phyloP scores from a whole-genome alignment of 2,888 invertebrate genomes.

The Dorcus hopei region DNA sequence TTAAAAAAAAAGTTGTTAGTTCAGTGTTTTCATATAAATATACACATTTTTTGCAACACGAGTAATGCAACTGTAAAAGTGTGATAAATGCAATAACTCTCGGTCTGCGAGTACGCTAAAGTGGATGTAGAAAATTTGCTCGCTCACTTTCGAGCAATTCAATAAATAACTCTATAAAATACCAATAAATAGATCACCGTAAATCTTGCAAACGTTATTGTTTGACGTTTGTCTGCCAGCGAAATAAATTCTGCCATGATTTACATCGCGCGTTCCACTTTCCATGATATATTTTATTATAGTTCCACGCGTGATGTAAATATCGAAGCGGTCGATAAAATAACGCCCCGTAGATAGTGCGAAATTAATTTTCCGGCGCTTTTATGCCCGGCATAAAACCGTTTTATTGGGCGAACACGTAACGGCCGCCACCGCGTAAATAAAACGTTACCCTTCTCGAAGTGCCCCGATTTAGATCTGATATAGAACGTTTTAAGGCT shows the following conservation, averaged over 20 bases:
- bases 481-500: constrained; percentile 9
- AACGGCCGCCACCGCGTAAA: constrained; percentile 2
- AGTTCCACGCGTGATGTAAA: constrained; percentile 13
- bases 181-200: constrained; percentile 15
- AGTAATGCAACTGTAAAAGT: no score
- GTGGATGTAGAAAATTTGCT: no score
- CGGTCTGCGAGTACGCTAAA: no score
- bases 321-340: constrained; percentile 18
- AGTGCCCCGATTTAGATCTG: constrained; percentile 13
- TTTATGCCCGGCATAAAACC: constrained; percentile 6
- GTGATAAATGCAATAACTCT: no score
- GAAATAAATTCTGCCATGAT: constrained; percentile 15
- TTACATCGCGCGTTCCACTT: constrained; percentile 22
- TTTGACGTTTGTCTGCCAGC: not conserved
- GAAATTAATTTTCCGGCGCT: constrained; percentile 16
- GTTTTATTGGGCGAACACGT: constrained; percentile 4
- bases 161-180: constrained; percentile 12
- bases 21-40: no score
- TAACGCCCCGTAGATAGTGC: constrained; percentile 21
- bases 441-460: constrained; percentile 14
- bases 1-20: no score
- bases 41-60: no score
- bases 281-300: constrained; percentile 21
- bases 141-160: not conserved
- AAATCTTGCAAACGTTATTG: constrained; percentile 6